Evolutionary conservation across 2,113 vertebrate species (phyloP).

Genomic region (Atrichornis clamosus): DNA sequence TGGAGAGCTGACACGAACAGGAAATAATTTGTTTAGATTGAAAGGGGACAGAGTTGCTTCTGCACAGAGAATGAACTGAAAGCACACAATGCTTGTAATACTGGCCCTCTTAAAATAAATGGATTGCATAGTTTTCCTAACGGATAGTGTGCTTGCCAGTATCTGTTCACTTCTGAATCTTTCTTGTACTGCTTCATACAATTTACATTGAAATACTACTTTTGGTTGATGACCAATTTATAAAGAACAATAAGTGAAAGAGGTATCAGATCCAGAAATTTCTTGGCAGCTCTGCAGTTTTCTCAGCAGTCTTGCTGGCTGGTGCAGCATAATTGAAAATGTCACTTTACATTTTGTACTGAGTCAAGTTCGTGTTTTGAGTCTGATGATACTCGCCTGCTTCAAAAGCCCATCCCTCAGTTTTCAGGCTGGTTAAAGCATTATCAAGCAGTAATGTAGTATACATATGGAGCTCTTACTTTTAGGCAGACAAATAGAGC

Average conservation of each 20-base stretch:
- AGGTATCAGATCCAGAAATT: slow-evolving; percentile 13
- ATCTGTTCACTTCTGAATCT: neutral
- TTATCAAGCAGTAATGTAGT: neutral
- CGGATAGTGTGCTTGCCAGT: neutral
- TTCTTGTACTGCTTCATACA: neutral
- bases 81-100: neutral
- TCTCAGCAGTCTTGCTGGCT: slow-evolving; percentile 5
- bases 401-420: neutral
- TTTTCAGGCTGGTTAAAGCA: neutral
- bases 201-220: neutral
- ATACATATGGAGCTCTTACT: neutral
- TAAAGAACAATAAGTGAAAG: neutral
- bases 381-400: neutral
- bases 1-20: neutral
- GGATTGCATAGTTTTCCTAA: neutral
- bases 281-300: neutral
- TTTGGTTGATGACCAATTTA: neutral
- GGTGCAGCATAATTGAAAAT: slow-evolving; percentile 4
- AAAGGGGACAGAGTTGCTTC: neutral
- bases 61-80: neutral
- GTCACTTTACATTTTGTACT: neutral
- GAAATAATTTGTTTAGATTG: neutral
- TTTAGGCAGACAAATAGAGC: neutral
- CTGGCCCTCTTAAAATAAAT: neutral
- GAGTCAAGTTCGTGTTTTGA: neutral